Conservation (phyloP, 2,888 invertebrate species). For the Augochlorella aurata region DNA sequence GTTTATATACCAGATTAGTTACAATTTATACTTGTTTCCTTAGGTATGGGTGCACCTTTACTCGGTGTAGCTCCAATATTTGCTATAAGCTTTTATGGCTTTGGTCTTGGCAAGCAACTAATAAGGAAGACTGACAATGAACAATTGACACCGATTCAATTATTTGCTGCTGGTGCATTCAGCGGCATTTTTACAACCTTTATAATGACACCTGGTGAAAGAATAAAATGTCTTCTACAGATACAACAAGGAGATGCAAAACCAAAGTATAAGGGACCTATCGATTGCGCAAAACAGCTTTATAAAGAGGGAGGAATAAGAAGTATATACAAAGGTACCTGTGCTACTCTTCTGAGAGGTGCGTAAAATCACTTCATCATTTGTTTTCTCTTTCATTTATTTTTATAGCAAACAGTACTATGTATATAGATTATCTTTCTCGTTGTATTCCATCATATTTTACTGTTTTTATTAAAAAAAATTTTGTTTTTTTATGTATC, state of each 20-base stretch:
- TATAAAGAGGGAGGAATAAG: slow-evolving; percentile 96
- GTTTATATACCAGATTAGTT: not conserved
- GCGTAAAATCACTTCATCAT: slow-evolving; percentile 65
- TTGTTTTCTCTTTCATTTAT: slow-evolving; percentile 41
- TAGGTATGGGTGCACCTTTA: slow-evolving; percentile 94
- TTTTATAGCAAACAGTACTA: slow-evolving; percentile 1
- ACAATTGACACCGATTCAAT: slow-evolving; percentile 88
- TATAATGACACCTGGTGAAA: slow-evolving; percentile 99
- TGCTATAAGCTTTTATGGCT: slow-evolving; percentile 98
- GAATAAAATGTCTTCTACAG: slow-evolving; percentile 98
- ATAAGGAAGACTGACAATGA: slow-evolving; percentile 86
- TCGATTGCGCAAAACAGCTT: slow-evolving; percentile 94
- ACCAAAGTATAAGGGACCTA: slow-evolving; percentile 93
- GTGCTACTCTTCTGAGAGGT: slow-evolving; percentile 92
- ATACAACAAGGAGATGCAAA: slow-evolving; percentile 90
- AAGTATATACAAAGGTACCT: slow-evolving; percentile 96
- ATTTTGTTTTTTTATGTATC: not conserved
- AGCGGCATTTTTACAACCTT: slow-evolving; percentile 98
- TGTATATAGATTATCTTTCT: not conserved
- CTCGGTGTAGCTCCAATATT: slow-evolving; percentile 99
- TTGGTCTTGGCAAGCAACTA: slow-evolving; percentile 95
- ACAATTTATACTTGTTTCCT: slow-evolving; percentile 12
- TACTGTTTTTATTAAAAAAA: slow-evolving; percentile 3
- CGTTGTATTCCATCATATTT: not conserved
- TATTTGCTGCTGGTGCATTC: slow-evolving; percentile 96